phyloP scores from a whole-genome alignment of 2,797 vertebrate species.

The Tiaroga cobitis region DNA sequence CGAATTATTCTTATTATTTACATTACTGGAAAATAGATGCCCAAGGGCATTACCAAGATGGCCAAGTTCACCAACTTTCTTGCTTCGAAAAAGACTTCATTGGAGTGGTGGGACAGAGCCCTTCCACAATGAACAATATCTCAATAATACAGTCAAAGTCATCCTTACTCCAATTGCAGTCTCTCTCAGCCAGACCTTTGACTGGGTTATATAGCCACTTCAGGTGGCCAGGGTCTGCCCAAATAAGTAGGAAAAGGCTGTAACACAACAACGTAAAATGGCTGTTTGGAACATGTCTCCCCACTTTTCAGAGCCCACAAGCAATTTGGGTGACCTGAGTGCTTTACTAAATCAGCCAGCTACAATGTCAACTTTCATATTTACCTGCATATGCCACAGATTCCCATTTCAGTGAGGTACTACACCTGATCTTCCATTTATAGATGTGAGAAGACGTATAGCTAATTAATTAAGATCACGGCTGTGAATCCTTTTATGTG shows the following conservation, averaged over 20 bases:
- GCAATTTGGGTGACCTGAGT: too few species aligned
- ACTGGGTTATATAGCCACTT: neutral
- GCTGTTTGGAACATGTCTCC: too few species aligned
- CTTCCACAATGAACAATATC: neutral
- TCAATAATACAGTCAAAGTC: neutral
- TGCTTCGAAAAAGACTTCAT: neutral
- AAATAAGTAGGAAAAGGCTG: neutral
- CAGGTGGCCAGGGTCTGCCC: neutral
- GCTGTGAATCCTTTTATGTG: too few species aligned
- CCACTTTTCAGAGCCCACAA: too few species aligned
- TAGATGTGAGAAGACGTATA: too few species aligned
- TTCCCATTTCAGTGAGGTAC: too few species aligned
- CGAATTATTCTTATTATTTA: neutral
- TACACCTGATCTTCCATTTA: too few species aligned
- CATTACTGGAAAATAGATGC: neutral
- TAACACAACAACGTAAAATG: too few species aligned
- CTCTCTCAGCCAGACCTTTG: neutral
- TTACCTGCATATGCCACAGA: too few species aligned
- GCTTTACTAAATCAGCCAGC: too few species aligned
- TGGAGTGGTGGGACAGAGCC: neutral
- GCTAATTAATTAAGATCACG: too few species aligned
- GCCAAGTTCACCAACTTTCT: neutral
- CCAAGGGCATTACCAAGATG: neutral
- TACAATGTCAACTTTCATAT: too few species aligned
- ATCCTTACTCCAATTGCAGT: slow-evolving; percentile 20